These are phyloP conservation scores for Vulpes lagopus DNA, from an alignment of 2,113 vertebrate genomes.

Conservation along the genomic window DNA sequence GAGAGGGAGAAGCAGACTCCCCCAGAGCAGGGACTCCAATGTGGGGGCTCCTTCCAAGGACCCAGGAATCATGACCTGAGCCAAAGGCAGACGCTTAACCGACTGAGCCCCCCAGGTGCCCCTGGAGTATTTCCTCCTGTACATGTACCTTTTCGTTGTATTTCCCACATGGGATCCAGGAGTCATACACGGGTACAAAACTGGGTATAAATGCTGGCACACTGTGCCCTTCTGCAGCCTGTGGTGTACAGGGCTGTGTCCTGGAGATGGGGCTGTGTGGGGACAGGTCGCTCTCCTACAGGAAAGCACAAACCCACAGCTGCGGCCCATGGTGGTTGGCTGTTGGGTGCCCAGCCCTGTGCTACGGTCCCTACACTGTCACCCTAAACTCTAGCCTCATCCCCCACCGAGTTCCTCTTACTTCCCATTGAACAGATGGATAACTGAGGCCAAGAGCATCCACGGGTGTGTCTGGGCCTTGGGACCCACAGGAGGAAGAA, in stretches of 20 bases:
- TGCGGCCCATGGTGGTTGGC: not conserved
- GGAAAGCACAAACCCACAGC: not conserved
- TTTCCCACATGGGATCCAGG: not conserved
- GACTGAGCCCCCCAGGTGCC: too few relatives aligned
- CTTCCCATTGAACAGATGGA: not conserved
- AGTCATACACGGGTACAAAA: too few relatives aligned
- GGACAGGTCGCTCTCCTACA: not conserved
- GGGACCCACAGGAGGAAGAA: not conserved
- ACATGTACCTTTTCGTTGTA: not conserved
- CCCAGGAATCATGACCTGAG: too few relatives aligned
- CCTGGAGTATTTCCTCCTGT: not conserved
- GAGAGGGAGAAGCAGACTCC: too few relatives aligned
- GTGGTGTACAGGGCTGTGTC: fast-evolving
- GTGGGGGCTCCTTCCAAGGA: too few relatives aligned
- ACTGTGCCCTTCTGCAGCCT: fast-evolving
- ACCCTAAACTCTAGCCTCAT: too few relatives aligned
- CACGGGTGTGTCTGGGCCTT: fast-evolving
- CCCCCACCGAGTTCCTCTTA: not conserved
- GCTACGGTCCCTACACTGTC: fast-evolving
- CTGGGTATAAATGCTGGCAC: fast-evolving
- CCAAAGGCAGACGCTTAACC: too few relatives aligned
- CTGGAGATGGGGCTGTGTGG: fast-evolving
- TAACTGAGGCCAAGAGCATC: not conserved
- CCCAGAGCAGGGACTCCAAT: too few relatives aligned
- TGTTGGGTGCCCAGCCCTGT: not conserved